Evolutionary conservation across 2,888 invertebrate genomes (phyloP), one percentile per base, ranked within the genome.

Genomic region (Eutolmus rufibarbis): DNA sequence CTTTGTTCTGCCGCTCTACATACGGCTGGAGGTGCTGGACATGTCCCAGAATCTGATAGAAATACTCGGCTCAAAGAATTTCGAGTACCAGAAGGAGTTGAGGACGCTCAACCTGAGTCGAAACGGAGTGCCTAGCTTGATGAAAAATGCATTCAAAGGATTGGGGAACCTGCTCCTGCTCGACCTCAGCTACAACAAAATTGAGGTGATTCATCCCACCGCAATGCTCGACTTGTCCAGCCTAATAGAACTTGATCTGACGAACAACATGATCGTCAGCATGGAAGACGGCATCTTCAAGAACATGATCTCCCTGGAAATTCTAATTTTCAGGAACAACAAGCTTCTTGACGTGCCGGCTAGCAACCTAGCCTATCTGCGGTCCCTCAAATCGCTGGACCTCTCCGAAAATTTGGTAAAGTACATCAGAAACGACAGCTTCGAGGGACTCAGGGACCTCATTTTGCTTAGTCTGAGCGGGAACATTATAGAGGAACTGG

Each of bases 41-140:
- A 94, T 98, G 82, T 96, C 97, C 19, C 94, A 95, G 91, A 98
- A 98, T 93, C 95, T 95, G 91, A 95, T 98, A 89, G 94, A 95
- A 91, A 95, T 95, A 16, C 93, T 98, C 90, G 97, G 97, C 90
- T 95, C 95, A 90, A 95, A 95, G 90, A 97, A 97, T 92, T 97
- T 98, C 90, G 95, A 96, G 89, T 95, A 95, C 89, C 97, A 97
- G 90, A 94, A 94, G 88, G 95, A 95, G 89, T 94, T 98, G 93
- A 94, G 95, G 77, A 94, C 95, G 88, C 93, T 98, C 43, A 96
- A 97, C 92, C 93, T 97, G 88, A 97, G 96, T 91, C 93, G 94
- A 89, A 98, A 98, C 92, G 94, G 94, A 88, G 94, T 97, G 66
- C 95, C 95, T 90, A 94, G 94, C 86, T 92, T 97, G 89, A 94